These are phyloP conservation scores for Neodiprion lecontei DNA, from an alignment of 1,140 invertebrate genomes.

Conservation along the genomic window DNA sequence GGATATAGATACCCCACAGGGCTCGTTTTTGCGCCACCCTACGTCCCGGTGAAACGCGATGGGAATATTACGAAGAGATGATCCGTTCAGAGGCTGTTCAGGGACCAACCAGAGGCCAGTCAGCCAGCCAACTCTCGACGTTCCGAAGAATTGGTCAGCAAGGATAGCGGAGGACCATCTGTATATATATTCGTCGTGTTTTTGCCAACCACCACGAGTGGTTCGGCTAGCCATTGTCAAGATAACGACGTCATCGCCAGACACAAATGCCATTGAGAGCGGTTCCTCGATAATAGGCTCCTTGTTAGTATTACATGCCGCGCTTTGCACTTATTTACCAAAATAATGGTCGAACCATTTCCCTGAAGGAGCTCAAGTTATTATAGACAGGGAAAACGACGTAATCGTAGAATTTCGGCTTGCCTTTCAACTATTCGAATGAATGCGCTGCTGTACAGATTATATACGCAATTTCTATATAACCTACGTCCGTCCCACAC, in stretches of 20 bases:
- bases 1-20: not conserved
- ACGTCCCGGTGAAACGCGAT: not conserved
- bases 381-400: too few species aligned
- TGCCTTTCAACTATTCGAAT: too few species aligned
- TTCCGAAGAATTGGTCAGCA: constrained; percentile 3
- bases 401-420: too few species aligned
- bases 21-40: not conserved
- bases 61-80: not conserved
- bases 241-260: constrained; percentile 4
- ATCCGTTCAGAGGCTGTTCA: not conserved
- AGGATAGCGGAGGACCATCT: not conserved
- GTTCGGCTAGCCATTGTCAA: not conserved
- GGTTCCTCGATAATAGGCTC: not conserved
- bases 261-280: constrained; percentile 1
- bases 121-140: not conserved
- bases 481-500: too few species aligned
- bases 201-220: not conserved
- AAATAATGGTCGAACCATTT: too few species aligned
- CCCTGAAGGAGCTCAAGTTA: too few species aligned
- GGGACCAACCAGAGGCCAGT: not conserved
- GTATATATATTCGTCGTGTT: not conserved
- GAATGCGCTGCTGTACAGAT: too few species aligned
- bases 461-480: too few species aligned
- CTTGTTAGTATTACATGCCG: not conserved
- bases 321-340: not conserved